A percentile compares a stretch with the other conserved stretches of the same genome.
Evolutionary conservation across 2,888 invertebrate species (phyloP).

Genomic region (Gryllus longicercus): DNA sequence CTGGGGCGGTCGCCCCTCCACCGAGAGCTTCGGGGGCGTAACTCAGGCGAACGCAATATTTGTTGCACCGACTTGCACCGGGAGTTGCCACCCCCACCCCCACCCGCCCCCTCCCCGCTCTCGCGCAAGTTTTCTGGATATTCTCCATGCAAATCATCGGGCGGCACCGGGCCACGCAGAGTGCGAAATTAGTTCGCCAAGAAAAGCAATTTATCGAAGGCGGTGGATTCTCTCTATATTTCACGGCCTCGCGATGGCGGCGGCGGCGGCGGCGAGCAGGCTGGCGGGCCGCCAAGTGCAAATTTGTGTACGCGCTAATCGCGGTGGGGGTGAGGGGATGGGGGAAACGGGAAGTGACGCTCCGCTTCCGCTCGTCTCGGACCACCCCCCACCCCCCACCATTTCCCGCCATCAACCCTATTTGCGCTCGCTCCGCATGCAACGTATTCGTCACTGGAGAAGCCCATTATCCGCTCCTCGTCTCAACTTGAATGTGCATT

Average conservation of each 20-base stretch:
- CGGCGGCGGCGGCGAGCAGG: background rate
- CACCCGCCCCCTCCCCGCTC: no score
- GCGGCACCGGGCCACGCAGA: background rate
- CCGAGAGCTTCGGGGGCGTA: background rate
- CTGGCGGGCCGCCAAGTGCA: constrained; percentile 1
- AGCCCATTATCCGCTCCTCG: no score
- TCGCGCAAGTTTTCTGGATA: background rate
- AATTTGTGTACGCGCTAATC: constrained; percentile 8
- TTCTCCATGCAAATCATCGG: background rate
- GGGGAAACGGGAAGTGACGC: background rate
- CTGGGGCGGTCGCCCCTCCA: background rate
- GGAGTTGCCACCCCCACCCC: no score
- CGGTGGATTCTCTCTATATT: constrained; percentile 4
- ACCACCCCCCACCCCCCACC: no score
- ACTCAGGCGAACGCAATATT: background rate
- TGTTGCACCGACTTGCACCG: background rate
- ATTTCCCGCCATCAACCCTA: no score
- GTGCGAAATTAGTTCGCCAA: constrained; percentile 9
- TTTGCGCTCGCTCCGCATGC: no score
- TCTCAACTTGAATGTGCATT: no score
- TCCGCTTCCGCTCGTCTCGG: no score
- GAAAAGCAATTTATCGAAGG: constrained; percentile 10
- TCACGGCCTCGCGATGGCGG: background rate
- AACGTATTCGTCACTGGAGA: no score
- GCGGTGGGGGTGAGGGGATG: background rate